Conservation (phyloP, 2,888 invertebrate species). For the Amaurobius ferox region DNA sequence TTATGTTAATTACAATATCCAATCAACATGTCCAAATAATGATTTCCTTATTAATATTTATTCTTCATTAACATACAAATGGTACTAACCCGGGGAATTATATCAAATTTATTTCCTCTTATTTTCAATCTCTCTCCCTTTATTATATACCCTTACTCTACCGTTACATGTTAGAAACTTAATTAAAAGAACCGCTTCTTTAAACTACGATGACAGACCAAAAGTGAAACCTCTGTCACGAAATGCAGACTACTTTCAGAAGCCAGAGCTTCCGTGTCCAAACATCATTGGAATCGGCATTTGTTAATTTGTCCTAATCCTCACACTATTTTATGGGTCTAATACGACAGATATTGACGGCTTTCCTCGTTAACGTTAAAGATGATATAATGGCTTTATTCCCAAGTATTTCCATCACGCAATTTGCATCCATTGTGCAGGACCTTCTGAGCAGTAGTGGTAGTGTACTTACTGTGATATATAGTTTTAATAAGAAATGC, state of each 20-base stretch:
- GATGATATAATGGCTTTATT: conserved; percentile 7
- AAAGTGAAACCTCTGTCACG: background rate
- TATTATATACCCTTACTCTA: background rate
- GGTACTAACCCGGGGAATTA: too few relatives aligned
- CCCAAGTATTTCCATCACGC: conserved; percentile 23
- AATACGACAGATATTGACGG: conserved; percentile 29
- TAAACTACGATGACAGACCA: background rate
- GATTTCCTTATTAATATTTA: too few relatives aligned
- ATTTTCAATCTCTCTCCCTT: too few relatives aligned
- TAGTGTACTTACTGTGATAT: background rate
- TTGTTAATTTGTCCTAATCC: conserved; percentile 37
- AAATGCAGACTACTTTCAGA: background rate
- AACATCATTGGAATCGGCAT: conserved; percentile 2
- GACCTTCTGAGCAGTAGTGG: background rate
- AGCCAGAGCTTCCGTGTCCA: conserved; percentile 3
- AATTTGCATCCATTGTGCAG: background rate
- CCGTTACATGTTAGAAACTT: background rate
- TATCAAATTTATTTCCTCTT: too few relatives aligned
- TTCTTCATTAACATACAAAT: too few relatives aligned
- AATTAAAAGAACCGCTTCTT: background rate
- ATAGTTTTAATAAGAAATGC: background rate
- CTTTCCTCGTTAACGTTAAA: conserved; percentile 32
- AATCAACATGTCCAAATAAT: too few relatives aligned
- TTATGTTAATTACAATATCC: too few relatives aligned
- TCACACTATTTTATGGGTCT: conserved; percentile 27